Base-by-base conservation (phyloP, 2,888 invertebrate genomes). In the Allophyes oxyacanthae region DNA sequence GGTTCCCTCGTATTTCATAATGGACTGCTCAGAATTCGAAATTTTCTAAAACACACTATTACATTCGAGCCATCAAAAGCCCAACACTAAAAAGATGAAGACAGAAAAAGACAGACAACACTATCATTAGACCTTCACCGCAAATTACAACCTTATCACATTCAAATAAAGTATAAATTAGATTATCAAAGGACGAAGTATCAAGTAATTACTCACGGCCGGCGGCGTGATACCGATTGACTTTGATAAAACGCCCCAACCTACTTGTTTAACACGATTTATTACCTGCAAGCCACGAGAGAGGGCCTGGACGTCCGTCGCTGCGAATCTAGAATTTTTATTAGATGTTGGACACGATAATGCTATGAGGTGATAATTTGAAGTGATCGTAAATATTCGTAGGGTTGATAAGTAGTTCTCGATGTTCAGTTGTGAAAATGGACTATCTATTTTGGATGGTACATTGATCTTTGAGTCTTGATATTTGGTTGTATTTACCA, bases 181-280 rank as follows among this genome's bases (percentile, higher is more conserved):
- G 60, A 62, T 64, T 58, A 58, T 26, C 43, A 59, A 55, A 71
- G 70, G 65, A 64, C 75, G 71, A 54, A 66, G 73, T 59, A 69
- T 72, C 60, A 75, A 79, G 88, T 90, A 92, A 92, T 92, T 92
- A 92, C 91, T 92, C 91, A 91, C 81, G 78, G 79, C 77, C 79
- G 84, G 80, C 87, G 87, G 89, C 88, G 86, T 87, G 90, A 89
- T 90, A 89, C 87, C 91, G 91, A 91, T 92, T 91, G 93, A 92
- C 91, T 92, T 92, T 92, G 92, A 92, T 93, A 92, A 92, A 92
- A 92, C 90, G 92, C 88, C 86, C 86, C 92, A 92, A 91, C 92
- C 92, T 92, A 93, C 91, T 93, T 92, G 93, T 92, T 91, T 91
- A 91, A 88, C 90, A 86, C 90, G 92, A 93, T 93, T 92, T 93